These are phyloP conservation scores for Paratrypauchen microcephalus DNA, from an alignment of 2,797 vertebrate species.

Conservation along the genomic window DNA sequence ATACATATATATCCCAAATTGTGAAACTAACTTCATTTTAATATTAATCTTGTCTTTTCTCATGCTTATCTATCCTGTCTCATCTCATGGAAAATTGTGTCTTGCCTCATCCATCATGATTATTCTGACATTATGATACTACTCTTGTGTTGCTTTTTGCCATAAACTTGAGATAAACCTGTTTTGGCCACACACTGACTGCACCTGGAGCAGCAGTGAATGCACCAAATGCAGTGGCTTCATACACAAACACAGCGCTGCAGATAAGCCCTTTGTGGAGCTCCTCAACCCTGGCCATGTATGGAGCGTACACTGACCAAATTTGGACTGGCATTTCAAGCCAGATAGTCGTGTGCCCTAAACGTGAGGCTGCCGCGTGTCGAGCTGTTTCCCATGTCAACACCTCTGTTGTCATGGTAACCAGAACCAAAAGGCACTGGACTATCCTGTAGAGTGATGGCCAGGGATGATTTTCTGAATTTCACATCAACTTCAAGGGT, in stretches of 20 bases:
- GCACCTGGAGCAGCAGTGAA: slow-evolving; percentile 47
- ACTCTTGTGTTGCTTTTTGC: background rate
- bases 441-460: slow-evolving; percentile 31
- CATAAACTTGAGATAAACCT: slow-evolving; percentile 19
- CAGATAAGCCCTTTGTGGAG: slow-evolving; percentile 75
- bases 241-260: slow-evolving; percentile 44
- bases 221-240: slow-evolving; percentile 18
- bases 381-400: slow-evolving; percentile 63
- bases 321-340: slow-evolving; percentile 91
- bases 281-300: slow-evolving; percentile 75
- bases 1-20: no score
- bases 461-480: slow-evolving; percentile 15
- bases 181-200: slow-evolving; percentile 18
- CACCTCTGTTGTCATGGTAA: slow-evolving; percentile 70
- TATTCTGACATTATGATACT: background rate
- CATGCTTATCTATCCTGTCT: no score
- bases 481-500: background rate
- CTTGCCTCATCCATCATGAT: background rate
- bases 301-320: slow-evolving; percentile 81
- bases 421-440: slow-evolving; percentile 43
- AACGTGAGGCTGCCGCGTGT: slow-evolving; percentile 79
- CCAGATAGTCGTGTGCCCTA: slow-evolving; percentile 84
- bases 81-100: no score
- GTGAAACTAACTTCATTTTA: no score
- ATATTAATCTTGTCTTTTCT: no score